A percentile compares a stretch with the other conserved stretches of the same genome.
Conservation (phyloP, 2,888 invertebrate species). For the Macropis europaea region DNA sequence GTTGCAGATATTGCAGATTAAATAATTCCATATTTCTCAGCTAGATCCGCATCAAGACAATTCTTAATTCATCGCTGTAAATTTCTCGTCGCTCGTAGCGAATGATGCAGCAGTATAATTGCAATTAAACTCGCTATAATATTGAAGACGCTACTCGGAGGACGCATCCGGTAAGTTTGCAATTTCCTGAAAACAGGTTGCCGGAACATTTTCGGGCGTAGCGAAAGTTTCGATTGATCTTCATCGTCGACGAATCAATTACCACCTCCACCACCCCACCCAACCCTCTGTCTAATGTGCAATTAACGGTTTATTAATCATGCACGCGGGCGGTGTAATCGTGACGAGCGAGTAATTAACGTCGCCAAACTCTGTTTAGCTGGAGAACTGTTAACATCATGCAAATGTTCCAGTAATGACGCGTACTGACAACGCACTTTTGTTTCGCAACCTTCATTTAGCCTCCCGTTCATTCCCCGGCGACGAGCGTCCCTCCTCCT, state of each 20-base stretch:
- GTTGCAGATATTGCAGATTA: too few relatives aligned
- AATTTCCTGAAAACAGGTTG: slow-evolving; percentile 18
- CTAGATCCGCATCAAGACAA: not conserved
- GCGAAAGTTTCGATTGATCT: slow-evolving; percentile 11
- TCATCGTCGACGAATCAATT: slow-evolving; percentile 38
- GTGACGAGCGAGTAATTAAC: slow-evolving; percentile 49
- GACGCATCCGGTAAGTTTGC: slow-evolving; percentile 1
- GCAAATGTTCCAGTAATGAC: slow-evolving; percentile 57
- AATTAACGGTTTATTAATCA: slow-evolving; percentile 51
- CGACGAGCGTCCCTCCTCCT: slow-evolving; percentile 44
- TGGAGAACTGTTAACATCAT: slow-evolving; percentile 50
- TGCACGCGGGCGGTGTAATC: slow-evolving; percentile 36
- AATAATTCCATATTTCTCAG: too few relatives aligned
- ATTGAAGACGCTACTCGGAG: not conserved
- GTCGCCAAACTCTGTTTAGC: slow-evolving; percentile 48
- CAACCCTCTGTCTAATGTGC: slow-evolving; percentile 36
- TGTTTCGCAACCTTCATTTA: slow-evolving; percentile 57
- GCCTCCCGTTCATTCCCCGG: slow-evolving; percentile 50
- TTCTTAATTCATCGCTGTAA: not conserved
- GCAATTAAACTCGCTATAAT: slow-evolving; percentile 11
- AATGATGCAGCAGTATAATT: not conserved
- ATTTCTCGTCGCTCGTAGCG: not conserved
- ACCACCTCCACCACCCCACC: slow-evolving; percentile 24
- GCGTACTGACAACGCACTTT: slow-evolving; percentile 57
- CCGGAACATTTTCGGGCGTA: not conserved